Conservation (phyloP, 1,140 invertebrate species). For the Gonioctena quinquepunctata region DNA sequence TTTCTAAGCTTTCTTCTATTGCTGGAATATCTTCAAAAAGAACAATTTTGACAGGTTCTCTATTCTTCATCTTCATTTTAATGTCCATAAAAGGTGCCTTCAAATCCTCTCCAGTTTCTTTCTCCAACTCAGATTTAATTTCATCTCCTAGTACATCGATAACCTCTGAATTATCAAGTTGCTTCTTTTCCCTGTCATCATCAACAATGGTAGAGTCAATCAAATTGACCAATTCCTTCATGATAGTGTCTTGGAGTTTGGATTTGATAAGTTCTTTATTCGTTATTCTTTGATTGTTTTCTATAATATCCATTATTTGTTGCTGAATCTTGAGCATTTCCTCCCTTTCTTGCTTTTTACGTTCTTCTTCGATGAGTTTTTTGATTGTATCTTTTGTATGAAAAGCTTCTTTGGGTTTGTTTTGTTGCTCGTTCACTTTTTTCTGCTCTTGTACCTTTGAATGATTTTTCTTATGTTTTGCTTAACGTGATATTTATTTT, state of each 20-base stretch:
- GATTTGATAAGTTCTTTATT: conserved; percentile 50
- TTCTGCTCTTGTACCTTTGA: conserved; percentile 43
- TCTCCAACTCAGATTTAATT: background rate
- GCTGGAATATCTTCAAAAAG: background rate
- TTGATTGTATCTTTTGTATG: conserved; percentile 38
- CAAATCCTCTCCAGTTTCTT: background rate
- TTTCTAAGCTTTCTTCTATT: background rate
- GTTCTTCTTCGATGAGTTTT: conserved; percentile 39
- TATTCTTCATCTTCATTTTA: background rate
- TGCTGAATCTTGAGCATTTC: conserved; percentile 45
- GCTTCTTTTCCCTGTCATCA: background rate
- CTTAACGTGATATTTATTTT: conserved; percentile 36
- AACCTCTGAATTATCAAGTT: background rate
- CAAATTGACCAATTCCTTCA: conserved; percentile 39
- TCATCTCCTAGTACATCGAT: no score
- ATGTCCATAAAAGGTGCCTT: background rate
- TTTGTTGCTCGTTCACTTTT: conserved; percentile 19
- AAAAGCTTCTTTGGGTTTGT: conserved; percentile 21
- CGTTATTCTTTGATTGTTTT: conserved; percentile 48
- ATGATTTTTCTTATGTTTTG: conserved; percentile 44
- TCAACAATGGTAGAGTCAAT: conserved; percentile 28
- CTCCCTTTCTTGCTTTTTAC: conserved; percentile 40
- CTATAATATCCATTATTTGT: conserved; percentile 48
- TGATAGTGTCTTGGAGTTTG: conserved; percentile 40
- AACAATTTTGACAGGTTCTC: background rate